These are phyloP conservation scores for Lepetodrilus schrolli DNA, from an alignment of 2,888 invertebrate species.

Conservation along the genomic window DNA sequence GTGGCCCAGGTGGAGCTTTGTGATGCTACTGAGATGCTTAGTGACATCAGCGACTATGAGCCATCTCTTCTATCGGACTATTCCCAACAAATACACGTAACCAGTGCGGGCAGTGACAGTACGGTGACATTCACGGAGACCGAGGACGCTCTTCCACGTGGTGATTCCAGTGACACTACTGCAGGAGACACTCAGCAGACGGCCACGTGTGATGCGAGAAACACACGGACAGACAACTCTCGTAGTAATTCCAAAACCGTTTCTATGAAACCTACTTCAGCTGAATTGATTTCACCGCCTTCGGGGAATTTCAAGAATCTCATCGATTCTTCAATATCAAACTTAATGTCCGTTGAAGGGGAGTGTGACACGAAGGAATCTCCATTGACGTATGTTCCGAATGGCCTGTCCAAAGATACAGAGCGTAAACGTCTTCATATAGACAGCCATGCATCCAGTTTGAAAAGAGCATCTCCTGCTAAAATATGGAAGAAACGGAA, in stretches of 20 bases:
- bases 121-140: neutral
- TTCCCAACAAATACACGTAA: neutral
- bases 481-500: slow-evolving; percentile 13
- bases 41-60: slow-evolving; percentile 24
- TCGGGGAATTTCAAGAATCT: too few species aligned
- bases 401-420: neutral
- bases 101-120: slow-evolving; percentile 1
- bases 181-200: too few species aligned
- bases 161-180: too few species aligned
- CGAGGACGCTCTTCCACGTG: too few species aligned
- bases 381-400: neutral
- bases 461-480: neutral
- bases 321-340: too few species aligned
- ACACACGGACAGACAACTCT: too few species aligned
- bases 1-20: slow-evolving; percentile 23
- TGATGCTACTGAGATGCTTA: slow-evolving; percentile 37
- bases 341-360: too few species aligned
- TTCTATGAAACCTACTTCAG: too few species aligned
- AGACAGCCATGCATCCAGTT: neutral
- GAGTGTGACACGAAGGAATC: too few species aligned
- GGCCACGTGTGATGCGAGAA: too few species aligned
- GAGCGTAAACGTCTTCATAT: neutral
- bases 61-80: neutral
- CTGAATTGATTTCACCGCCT: too few species aligned
- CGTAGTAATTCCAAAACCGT: too few species aligned